Evolutionary conservation across 2,888 invertebrate species (phyloP).

Genomic region (Ceraclea dissimilis): DNA sequence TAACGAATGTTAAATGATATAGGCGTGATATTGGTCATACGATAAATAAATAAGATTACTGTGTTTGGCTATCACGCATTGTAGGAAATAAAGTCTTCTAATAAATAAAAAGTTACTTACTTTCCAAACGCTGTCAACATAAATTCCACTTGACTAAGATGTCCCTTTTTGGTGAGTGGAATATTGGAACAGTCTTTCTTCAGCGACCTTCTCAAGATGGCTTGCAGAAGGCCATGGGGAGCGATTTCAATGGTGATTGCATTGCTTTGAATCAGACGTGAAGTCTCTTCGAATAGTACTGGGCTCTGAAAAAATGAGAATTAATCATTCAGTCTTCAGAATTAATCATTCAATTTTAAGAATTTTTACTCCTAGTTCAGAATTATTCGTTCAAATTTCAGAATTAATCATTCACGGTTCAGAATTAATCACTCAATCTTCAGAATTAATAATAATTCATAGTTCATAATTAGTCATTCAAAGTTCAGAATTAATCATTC

Average conservation of each 20-base stretch:
- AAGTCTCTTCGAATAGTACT: constrained; percentile 76
- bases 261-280: constrained; percentile 68
- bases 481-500: no score
- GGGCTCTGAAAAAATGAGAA: constrained; percentile 40
- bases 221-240: constrained; percentile 82
- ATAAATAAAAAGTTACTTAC: constrained; percentile 37
- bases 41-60: no score
- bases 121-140: constrained; percentile 58
- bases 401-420: background rate
- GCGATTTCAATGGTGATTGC: constrained; percentile 85
- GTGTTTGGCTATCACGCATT: no score
- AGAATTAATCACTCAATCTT: no score
- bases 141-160: constrained; percentile 55
- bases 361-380: background rate
- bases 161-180: constrained; percentile 64
- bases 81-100: no score
- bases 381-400: background rate
- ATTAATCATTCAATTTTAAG: background rate
- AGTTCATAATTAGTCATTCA: no score
- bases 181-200: constrained; percentile 63
- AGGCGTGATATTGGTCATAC: no score
- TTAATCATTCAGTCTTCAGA: no score
- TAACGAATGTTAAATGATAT: no score
- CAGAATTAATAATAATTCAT: no score
- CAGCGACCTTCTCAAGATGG: constrained; percentile 74